phyloP scores from a whole-genome alignment of 1,140 invertebrate genomes.

The Aphaenogaster ashmeadi region DNA sequence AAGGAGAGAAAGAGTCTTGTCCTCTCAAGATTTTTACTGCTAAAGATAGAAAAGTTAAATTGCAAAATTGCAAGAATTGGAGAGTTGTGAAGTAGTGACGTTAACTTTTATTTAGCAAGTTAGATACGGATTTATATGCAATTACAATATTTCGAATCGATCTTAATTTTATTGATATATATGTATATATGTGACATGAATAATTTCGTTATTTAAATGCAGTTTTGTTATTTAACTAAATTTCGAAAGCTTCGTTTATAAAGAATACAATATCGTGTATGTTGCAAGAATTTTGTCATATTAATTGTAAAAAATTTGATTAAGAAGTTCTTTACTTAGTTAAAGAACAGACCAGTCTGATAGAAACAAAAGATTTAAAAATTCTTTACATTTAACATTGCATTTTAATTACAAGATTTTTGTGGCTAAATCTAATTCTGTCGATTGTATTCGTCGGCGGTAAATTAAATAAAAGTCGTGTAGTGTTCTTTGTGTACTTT shows the following conservation, averaged over 20 bases:
- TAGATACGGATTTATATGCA: not conserved
- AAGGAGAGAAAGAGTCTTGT: not conserved
- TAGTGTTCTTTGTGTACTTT: not conserved
- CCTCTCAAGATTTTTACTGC: not conserved
- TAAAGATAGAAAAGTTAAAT: not conserved
- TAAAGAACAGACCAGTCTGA: not conserved
- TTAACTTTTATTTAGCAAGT: not conserved
- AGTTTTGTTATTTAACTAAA: not conserved
- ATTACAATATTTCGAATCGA: not conserved
- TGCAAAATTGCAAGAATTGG: not conserved
- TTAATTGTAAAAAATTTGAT: constrained; percentile 11
- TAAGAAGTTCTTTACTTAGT: not conserved
- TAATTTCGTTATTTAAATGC: not conserved
- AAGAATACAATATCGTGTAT: not conserved
- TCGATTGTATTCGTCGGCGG: not conserved
- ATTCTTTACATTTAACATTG: not conserved
- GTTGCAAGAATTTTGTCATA: not conserved
- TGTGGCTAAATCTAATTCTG: not conserved
- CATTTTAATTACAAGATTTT: not conserved
- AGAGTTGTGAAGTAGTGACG: not conserved
- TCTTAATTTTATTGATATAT: constrained; percentile 11
- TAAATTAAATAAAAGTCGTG: constrained; percentile 55
- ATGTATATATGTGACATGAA: constrained; percentile 5
- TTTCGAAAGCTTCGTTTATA: not conserved
- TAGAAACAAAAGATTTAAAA: not conserved